A percentile compares a stretch with the other conserved stretches of the same genome.
Conservation (phyloP, 2,113 vertebrate genomes). For the Odobenus rosmarus region DNA sequence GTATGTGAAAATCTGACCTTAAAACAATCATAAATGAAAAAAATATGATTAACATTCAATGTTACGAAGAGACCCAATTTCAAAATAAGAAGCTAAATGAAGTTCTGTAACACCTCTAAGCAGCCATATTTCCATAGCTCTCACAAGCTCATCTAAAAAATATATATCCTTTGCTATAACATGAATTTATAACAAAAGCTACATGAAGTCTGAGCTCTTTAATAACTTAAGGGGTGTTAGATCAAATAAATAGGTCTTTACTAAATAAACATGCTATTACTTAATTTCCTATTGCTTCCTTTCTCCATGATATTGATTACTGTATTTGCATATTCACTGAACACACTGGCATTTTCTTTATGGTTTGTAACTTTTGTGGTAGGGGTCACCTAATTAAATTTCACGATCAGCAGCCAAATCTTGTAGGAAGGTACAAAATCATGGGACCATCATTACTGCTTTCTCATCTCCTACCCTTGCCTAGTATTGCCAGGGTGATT, state of each 20-base stretch:
- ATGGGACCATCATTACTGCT: background rate
- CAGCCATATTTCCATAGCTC: background rate
- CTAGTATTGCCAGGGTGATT: background rate
- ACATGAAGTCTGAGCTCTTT: background rate
- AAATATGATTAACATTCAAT: background rate
- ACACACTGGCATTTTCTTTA: background rate
- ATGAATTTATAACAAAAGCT: slow-evolving; percentile 9
- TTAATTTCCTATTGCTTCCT: background rate
- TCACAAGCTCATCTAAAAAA: background rate
- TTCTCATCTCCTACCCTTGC: background rate
- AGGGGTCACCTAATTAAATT: background rate
- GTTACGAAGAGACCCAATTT: background rate
- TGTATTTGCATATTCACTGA: background rate
- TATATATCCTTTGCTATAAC: background rate
- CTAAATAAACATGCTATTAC: background rate
- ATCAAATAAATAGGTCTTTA: slow-evolving; percentile 8
- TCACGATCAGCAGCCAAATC: background rate
- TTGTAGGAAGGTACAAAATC: background rate
- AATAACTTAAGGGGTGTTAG: background rate
- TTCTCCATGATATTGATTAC: background rate
- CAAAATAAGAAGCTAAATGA: slow-evolving; percentile 1
- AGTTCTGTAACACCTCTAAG: background rate
- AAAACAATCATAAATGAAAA: background rate
- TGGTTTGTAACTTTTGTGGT: background rate
- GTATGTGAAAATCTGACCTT: background rate